These are phyloP conservation scores for Ochotona princeps DNA, from an alignment of 2,113 vertebrate genomes.

Conservation along the genomic window DNA sequence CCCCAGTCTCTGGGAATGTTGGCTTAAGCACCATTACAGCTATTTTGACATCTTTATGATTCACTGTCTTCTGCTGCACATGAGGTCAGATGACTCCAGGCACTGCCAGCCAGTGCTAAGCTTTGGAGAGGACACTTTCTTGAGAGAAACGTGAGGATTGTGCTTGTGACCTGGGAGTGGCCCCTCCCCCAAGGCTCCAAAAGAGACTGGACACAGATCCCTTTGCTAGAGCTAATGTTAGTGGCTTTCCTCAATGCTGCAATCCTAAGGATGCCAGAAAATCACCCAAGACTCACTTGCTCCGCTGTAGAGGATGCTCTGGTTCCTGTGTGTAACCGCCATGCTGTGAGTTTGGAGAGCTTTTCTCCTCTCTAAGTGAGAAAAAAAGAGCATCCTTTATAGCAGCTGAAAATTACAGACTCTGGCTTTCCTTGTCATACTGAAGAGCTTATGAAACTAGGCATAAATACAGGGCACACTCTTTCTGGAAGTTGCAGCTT, in stretches of 20 bases:
- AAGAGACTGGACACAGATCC: not conserved
- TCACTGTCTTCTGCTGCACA: not conserved
- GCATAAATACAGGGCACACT: not conserved
- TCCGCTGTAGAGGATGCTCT: not conserved
- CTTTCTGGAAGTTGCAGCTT: not conserved
- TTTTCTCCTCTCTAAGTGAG: not conserved
- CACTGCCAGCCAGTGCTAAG: not conserved
- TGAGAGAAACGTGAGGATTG: not conserved
- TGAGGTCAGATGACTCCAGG: not conserved
- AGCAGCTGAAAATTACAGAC: not conserved
- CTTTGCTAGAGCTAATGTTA: constrained; percentile 5
- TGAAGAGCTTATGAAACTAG: not conserved
- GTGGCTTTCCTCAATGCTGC: not conserved
- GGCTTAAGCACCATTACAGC: not conserved
- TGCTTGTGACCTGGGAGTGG: not conserved
- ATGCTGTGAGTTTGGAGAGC: not conserved
- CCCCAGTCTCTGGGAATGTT: not conserved
- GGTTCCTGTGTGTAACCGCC: not conserved
- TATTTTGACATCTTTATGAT: constrained; percentile 26
- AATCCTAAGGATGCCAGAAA: not conserved
- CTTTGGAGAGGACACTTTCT: not conserved
- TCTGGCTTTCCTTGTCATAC: not conserved
- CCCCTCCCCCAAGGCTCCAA: not conserved
- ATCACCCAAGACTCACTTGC: not conserved
- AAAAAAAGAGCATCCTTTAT: not conserved